These are phyloP conservation scores for Aspidiotus destructor DNA, from an alignment of 2,888 invertebrate genomes.

Conservation along the genomic window DNA sequence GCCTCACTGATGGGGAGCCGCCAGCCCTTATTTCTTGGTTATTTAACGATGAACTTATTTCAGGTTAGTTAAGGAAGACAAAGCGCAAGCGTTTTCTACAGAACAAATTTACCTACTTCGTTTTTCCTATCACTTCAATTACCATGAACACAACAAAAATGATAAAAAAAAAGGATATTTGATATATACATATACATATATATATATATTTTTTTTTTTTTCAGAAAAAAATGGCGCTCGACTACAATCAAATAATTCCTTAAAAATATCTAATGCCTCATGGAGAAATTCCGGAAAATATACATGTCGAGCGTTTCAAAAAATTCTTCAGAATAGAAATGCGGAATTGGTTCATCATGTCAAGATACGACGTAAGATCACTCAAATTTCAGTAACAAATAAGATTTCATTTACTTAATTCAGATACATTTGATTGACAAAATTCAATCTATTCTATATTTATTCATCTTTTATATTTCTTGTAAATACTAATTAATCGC, in stretches of 20 bases:
- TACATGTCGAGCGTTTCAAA: conserved; percentile 30
- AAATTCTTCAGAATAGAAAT: conserved; percentile 25
- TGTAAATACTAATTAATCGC: too few relatives aligned
- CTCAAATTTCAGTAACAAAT: neutral
- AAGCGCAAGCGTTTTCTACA: too few relatives aligned
- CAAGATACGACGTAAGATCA: conserved; percentile 22
- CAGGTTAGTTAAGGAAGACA: neutral
- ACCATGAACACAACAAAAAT: too few relatives aligned
- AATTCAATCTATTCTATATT: too few relatives aligned
- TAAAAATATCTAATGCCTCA: conserved; percentile 15
- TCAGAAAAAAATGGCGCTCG: neutral
- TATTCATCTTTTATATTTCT: too few relatives aligned
- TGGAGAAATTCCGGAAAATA: conserved; percentile 21
- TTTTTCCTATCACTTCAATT: too few relatives aligned
- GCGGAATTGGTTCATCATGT: conserved; percentile 13
- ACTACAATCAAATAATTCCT: neutral
- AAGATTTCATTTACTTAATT: too few relatives aligned
- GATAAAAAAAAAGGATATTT: too few relatives aligned
- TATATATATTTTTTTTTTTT: neutral
- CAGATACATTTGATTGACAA: too few relatives aligned
- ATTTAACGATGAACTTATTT: conserved; percentile 15
- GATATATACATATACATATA: too few relatives aligned
- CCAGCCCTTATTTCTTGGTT: conserved; percentile 20
- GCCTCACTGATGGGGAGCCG: conserved; percentile 25
- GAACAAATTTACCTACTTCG: too few relatives aligned